Conservation (phyloP, 2,113 vertebrate species). For the Astur gentilis region DNA sequence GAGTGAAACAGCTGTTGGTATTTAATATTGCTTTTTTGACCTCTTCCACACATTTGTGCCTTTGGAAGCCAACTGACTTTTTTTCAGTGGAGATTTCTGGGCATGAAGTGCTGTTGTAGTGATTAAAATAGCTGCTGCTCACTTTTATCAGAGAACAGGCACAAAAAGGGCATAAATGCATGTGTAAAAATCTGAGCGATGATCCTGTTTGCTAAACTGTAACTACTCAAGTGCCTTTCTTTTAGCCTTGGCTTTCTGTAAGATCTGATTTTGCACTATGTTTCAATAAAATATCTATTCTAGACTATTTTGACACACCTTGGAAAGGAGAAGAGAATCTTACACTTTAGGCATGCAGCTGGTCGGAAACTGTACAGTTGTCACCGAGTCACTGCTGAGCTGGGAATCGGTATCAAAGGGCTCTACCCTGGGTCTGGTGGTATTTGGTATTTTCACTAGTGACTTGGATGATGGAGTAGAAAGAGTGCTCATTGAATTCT, state of each 20-base stretch:
- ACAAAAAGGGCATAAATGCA: background rate
- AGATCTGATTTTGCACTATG: background rate
- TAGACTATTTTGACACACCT: background rate
- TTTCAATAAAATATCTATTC: background rate
- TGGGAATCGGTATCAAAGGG: background rate
- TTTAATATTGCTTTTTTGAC: background rate
- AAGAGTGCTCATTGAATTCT: background rate
- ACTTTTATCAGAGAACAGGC: background rate
- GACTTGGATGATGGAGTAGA: background rate
- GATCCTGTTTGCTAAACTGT: background rate
- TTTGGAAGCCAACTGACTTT: background rate
- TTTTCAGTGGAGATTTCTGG: background rate
- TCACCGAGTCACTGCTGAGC: background rate
- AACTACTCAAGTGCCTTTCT: background rate
- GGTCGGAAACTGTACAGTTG: fast-evolving
- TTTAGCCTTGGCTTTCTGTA: background rate
- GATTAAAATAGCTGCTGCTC: background rate
- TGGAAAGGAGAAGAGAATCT: background rate
- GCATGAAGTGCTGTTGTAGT: background rate
- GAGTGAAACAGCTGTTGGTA: background rate
- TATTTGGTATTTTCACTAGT: background rate
- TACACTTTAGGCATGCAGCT: background rate
- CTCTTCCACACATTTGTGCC: background rate
- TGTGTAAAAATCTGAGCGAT: background rate
- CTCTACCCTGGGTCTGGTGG: background rate